Conservation (phyloP, 2,888 invertebrate species). For the Polymixis lichenea region DNA sequence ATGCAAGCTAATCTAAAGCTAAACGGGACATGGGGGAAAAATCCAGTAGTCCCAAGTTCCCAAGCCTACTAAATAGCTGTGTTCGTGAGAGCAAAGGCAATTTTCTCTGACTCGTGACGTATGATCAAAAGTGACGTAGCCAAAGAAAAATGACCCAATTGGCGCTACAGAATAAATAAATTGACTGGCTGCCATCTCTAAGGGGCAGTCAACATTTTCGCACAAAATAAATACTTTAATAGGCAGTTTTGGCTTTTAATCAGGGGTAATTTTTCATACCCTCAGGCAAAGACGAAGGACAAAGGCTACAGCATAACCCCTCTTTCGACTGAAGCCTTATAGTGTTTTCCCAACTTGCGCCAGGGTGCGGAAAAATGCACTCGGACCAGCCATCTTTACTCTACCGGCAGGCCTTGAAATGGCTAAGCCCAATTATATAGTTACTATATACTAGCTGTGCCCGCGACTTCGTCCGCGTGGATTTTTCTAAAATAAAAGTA, state of each 20-base stretch:
- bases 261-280: too few species aligned
- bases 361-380: too few species aligned
- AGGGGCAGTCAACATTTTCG: background rate
- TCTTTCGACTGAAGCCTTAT: too few species aligned
- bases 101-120: background rate
- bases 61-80: background rate
- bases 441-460: too few species aligned
- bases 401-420: too few species aligned
- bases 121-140: background rate
- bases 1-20: background rate
- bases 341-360: too few species aligned
- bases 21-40: background rate
- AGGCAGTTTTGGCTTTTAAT: background rate
- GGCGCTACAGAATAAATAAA: slow-evolving; percentile 9
- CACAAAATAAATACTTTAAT: background rate
- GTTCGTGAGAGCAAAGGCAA: background rate
- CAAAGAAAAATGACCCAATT: background rate
- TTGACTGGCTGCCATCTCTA: background rate
- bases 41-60: background rate
- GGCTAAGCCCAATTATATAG: too few species aligned
- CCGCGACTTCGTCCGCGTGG: too few species aligned
- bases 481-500: too few species aligned
- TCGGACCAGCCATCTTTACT: too few species aligned
- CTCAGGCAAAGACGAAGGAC: too few species aligned
- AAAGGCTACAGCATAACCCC: too few species aligned